phyloP scores from a whole-genome alignment of 1,140 invertebrate species.

The Lepidurus packardi region DNA sequence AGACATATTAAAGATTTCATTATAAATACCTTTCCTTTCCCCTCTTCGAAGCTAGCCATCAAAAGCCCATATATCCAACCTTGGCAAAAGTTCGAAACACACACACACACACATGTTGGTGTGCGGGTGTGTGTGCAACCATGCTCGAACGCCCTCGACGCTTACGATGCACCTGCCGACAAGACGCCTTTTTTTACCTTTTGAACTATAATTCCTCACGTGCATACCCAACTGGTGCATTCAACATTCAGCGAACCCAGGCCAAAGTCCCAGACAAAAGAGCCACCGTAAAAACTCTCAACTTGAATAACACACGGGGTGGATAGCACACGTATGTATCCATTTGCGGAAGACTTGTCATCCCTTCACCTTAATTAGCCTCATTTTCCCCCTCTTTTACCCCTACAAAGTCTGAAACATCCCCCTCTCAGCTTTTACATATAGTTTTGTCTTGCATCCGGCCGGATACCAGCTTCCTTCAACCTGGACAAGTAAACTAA shows the following conservation, averaged over 20 bases:
- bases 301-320: not conserved
- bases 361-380: constrained; percentile 13
- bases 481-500: constrained; percentile 1
- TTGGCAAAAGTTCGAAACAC: not conserved
- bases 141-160: constrained; percentile 12
- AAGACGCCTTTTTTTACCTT: not conserved
- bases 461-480: constrained; percentile 17
- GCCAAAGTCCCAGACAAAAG: not conserved
- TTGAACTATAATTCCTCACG: constrained; percentile 4
- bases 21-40: constrained; percentile 20
- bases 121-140: not conserved
- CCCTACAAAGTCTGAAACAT: not conserved
- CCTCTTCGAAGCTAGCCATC: not conserved
- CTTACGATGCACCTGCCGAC: constrained; percentile 20
- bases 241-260: not conserved
- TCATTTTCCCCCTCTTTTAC: not conserved
- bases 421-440: constrained; percentile 13
- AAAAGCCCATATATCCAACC: not conserved
- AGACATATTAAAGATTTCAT: not conserved
- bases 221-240: not conserved
- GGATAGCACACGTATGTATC: not conserved
- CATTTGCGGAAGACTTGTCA: constrained; percentile 14
- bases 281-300: not conserved
- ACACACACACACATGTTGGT: not conserved
- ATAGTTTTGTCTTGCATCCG: constrained; percentile 17